Evolutionary conservation across 2,113 vertebrate species (phyloP), one percentile per base, ranked within the genome.

Genomic region (Sturnus vulgaris): DNA sequence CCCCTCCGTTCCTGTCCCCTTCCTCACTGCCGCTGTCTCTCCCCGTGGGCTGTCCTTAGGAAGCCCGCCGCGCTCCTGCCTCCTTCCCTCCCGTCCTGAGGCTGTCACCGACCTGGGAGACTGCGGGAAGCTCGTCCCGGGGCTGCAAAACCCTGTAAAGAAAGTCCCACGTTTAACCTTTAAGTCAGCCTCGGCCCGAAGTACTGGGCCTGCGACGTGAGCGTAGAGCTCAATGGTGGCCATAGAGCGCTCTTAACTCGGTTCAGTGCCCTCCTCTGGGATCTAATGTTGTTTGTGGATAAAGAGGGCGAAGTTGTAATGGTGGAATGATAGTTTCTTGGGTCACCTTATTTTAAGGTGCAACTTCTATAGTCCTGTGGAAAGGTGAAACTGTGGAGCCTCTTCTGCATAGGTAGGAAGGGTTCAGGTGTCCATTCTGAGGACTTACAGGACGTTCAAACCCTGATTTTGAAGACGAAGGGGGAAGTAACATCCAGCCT

Each of bases 181-280:
- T 11, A 2, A 7, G 13, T 22, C 25, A 33, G 0, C 3, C 8
- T 40, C 14, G 8, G 16, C 23, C 30, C 31, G 0, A 3, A 3
- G 37, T 27, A 72, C 20, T 2, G 55, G 23, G 68, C 49, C 66
- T n/a, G 63, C 19, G 0, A 0, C 3, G 7, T 3, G 35, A 24
- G 0, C 5, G 0, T 2, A n/a, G 35, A 15, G 18, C 5, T 55
- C 18, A 1, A 1, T 4, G 47, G 0, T 33, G 64, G n/a, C 55
- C 16, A 0, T 5, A 5, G 72, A 2, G 30, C 3, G 2, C 27
- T 44, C 21, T n/a, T 6, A 0, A 3, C 20, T 27, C 3, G 12
- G 2, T 11, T 11, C 5, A 2, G 4, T 15, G 30, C 33, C 27
- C 5, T 31, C 2, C 1, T 5, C n/a, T 15, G 39, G 21, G n/a